Percentiles rank a stretch among this genome's conserved stretches.
Evolutionary conservation across 2,888 invertebrate species (phyloP).

Genomic region (Ceramica pisi): DNA sequence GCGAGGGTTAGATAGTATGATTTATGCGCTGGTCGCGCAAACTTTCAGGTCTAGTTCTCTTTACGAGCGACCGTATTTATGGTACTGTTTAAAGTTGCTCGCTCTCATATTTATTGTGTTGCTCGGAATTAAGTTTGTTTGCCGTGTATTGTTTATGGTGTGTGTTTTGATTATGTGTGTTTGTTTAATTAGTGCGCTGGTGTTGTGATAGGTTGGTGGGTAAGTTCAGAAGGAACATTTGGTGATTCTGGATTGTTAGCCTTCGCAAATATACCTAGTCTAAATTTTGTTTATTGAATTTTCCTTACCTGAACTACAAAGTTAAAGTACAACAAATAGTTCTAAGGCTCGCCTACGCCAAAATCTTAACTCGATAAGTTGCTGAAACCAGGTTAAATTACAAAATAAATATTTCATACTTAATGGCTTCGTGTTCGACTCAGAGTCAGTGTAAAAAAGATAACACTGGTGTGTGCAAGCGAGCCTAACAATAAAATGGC

Average conservation of each 20-base stretch:
- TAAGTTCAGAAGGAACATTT: neutral
- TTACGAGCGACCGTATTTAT: constrained; percentile 83
- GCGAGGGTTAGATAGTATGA: constrained; percentile 73
- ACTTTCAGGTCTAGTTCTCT: constrained; percentile 75
- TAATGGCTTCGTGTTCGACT: no score
- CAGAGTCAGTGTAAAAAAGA: no score
- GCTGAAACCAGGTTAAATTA: no score
- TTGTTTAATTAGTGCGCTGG: constrained; percentile 2
- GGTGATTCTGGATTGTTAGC: neutral
- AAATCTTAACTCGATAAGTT: no score
- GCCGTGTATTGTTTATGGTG: constrained; percentile 53
- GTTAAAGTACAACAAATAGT: no score
- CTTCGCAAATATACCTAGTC: neutral
- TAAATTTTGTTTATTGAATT: neutral
- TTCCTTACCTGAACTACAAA: no score
- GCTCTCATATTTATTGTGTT: constrained; percentile 72
- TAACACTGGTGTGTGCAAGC: no score
- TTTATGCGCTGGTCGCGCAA: constrained; percentile 73
- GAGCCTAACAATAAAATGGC: neutral
- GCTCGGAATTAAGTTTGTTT: constrained; percentile 69
- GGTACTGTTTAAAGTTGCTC: constrained; percentile 79
- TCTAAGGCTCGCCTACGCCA: no score
- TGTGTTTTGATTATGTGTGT: constrained; percentile 40
- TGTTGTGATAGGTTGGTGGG: neutral
- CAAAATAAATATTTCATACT: no score